These are phyloP conservation scores for Heliconius himera DNA, from an alignment of 1,140 invertebrate species.

Conservation along the genomic window DNA sequence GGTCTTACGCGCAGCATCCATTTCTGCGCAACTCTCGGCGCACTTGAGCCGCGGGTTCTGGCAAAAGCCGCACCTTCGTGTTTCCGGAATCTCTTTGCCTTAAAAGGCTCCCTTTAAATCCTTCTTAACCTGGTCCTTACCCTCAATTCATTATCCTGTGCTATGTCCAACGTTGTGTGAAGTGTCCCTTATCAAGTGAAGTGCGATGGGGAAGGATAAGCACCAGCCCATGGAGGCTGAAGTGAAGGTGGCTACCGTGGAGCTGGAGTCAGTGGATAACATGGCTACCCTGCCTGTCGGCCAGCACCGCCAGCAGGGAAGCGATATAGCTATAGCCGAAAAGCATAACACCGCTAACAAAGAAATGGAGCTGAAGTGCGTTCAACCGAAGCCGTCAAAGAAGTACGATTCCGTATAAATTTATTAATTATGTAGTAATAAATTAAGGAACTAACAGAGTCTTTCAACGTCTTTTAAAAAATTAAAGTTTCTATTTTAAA, in stretches of 20 bases:
- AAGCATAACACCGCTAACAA: conserved; percentile 91
- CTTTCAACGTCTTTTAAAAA: not conserved
- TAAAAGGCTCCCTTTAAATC: conserved; percentile 49
- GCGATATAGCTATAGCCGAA: conserved; percentile 87
- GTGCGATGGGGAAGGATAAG: conserved; percentile 79
- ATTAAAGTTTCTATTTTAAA: not conserved
- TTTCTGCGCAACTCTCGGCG: conserved; percentile 73
- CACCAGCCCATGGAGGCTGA: conserved; percentile 83
- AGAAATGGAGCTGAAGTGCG: conserved; percentile 93
- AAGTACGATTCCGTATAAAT: conserved; percentile 81
- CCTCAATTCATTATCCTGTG: conserved; percentile 53
- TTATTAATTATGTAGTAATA: not conserved
- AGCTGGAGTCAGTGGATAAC: conserved; percentile 90
- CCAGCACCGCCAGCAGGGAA: conserved; percentile 84
- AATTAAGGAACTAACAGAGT: not conserved
- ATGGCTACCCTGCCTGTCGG: conserved; percentile 92
- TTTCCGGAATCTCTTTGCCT: conserved; percentile 66
- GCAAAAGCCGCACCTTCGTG: conserved; percentile 60
- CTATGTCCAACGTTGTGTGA: conserved; percentile 53
- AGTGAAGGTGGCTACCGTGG: conserved; percentile 92
- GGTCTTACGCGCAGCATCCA: conserved; percentile 74
- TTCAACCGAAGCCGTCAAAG: conserved; percentile 90
- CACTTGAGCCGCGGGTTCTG: conserved; percentile 62
- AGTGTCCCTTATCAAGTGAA: conserved; percentile 44
- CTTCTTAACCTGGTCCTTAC: conserved; percentile 51